Evolutionary conservation across 2,797 vertebrate genomes (phyloP).

Genomic region (Smutsia temminckii): DNA sequence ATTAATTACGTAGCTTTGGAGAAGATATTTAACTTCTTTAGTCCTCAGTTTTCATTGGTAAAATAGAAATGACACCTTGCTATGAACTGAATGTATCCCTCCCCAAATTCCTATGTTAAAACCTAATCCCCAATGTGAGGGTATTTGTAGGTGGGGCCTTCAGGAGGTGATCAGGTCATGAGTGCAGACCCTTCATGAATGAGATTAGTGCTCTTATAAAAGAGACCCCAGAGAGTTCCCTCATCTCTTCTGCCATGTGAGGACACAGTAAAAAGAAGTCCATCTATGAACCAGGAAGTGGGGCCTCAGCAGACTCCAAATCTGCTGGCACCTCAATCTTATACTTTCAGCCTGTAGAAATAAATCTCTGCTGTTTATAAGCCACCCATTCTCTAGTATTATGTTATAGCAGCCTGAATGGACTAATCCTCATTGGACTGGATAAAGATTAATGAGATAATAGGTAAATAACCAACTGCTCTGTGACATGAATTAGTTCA

Average conservation of each 20-base stretch:
- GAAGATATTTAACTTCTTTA: neutral
- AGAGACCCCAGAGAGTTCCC: neutral
- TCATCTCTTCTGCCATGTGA: neutral
- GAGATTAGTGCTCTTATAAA: neutral
- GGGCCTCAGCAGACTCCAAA: neutral
- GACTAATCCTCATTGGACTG: neutral
- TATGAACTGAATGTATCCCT: neutral
- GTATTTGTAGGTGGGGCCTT: neutral
- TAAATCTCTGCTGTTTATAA: neutral
- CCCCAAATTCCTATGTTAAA: neutral
- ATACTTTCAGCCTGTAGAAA: neutral
- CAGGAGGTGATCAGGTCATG: neutral
- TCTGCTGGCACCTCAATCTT: neutral
- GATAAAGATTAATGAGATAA: neutral
- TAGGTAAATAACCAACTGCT: neutral
- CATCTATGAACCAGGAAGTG: neutral
- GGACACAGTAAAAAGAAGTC: neutral
- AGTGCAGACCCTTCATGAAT: neutral
- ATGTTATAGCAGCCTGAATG: neutral
- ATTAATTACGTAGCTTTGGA: constrained; percentile 16
- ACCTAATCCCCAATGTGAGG: neutral
- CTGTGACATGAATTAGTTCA: constrained; percentile 16
- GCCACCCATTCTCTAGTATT: neutral
- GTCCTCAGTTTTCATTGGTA: neutral
- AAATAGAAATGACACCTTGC: neutral